Evolutionary conservation across 1,140 invertebrate species (phyloP).

Genomic region (Megalopta genalis): DNA sequence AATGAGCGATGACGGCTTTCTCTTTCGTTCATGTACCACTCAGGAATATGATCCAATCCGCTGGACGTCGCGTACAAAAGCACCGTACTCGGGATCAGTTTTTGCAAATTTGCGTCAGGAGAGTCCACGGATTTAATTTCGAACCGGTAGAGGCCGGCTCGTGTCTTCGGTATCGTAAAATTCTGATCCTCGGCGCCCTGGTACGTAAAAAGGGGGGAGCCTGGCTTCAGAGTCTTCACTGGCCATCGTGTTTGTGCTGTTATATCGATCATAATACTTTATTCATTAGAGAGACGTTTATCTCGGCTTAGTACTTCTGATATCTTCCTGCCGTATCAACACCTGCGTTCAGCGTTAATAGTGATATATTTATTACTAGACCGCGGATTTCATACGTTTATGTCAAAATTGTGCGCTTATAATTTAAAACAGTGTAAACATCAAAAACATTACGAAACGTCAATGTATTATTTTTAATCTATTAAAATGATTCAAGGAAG

Average conservation of each 20-base stretch:
- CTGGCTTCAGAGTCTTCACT: slow-evolving; percentile 74
- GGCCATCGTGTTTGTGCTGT: slow-evolving; percentile 73
- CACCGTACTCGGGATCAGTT: slow-evolving; percentile 71
- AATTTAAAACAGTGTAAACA: too few species aligned
- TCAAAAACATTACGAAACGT: too few species aligned
- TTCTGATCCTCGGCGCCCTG: slow-evolving; percentile 75
- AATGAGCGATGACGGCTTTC: slow-evolving; percentile 69
- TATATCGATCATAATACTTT: slow-evolving; percentile 5
- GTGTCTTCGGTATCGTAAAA: slow-evolving; percentile 74
- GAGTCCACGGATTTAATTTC: slow-evolving; percentile 73
- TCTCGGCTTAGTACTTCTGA: background rate
- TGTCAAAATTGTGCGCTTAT: too few species aligned
- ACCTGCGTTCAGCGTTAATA: too few species aligned
- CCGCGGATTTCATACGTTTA: too few species aligned
- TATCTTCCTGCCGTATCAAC: too few species aligned
- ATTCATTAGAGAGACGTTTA: background rate
- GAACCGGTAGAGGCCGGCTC: slow-evolving; percentile 77
- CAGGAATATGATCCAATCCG: slow-evolving; percentile 68
- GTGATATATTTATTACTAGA: too few species aligned
- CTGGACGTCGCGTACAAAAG: slow-evolving; percentile 76
- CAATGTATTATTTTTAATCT: too few species aligned
- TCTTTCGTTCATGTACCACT: slow-evolving; percentile 62
- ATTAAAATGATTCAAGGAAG: too few species aligned
- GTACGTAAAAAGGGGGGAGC: slow-evolving; percentile 75
- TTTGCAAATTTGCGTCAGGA: slow-evolving; percentile 50